Evolutionary conservation across 2,797 vertebrate genomes (phyloP), one percentile per base, ranked within the genome.

Genomic region (Tarsius wallacei): DNA sequence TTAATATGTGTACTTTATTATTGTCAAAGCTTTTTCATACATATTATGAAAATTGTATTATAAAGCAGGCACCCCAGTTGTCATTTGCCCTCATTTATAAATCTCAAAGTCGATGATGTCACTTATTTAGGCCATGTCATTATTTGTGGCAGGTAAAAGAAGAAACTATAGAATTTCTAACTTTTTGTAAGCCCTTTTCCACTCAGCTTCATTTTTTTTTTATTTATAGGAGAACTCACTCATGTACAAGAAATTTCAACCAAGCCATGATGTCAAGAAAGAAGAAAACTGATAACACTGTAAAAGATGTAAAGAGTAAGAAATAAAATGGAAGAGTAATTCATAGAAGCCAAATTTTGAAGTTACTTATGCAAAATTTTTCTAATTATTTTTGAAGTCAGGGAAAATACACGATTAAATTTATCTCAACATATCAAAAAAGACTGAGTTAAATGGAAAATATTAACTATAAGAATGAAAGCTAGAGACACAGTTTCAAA

Each of bases 251-350:
- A 90, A 97, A 93, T 24, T 61, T 90, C 66, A 91, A 36, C 42
- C 31, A 93, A 87, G 7, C 64, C 19, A 64, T 33, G 11, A 82
- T 33, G 2, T 85, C n/a, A 82, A 77, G 49, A 85, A 68, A 82
- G 24, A 74, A 95, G 33, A 55, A 28, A 94, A 76, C 7, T 73
- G 7, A 47, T 26, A 82, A 19, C 4, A 51, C 47, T 74, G 55
- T n/a, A 55, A 82, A 93, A 9, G 33, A 91, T 64, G 19, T 70
- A 2, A 91, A 22, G 47, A 81, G 73, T 71, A 28, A 90, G 16
- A 93, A 94, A 96, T 87, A 73, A 97, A 93, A 71, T 71, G 26
- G 15, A 94, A 94, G 76, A 76, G 49, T 21, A 92, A 95, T 90
- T 94, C 33, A 87, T 31, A 90, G n/a, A 7, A 63, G 15, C 7